phyloP scores from a whole-genome alignment of 64 coral and sea anemone genomes.

The Actinia equina region DNA sequence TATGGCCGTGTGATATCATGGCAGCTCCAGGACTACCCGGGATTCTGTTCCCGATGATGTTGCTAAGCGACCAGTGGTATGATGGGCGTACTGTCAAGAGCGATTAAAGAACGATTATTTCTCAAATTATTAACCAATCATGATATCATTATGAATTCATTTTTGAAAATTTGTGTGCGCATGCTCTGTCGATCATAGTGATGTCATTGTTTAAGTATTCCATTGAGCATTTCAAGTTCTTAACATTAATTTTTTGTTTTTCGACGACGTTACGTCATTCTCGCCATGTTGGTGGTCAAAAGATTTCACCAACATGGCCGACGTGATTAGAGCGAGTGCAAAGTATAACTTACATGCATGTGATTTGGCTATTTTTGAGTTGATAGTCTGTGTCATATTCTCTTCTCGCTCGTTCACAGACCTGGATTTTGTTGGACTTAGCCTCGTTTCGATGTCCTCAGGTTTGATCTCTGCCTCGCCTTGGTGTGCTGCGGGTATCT shows the following conservation, averaged over 20 bases:
- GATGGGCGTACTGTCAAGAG: conserved; percentile 52
- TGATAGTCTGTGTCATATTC: not conserved
- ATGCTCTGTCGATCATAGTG: too few species aligned
- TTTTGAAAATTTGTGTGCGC: too few species aligned
- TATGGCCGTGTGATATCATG: conserved; percentile 78
- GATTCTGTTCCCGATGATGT: conserved; percentile 67
- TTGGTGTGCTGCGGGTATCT: not conserved
- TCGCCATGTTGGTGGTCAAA: too few species aligned
- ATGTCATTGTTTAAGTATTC: too few species aligned
- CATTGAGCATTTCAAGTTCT: too few species aligned
- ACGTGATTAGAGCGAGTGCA: too few species aligned
- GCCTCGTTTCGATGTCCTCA: conserved; percentile 33
- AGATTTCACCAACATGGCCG: too few species aligned
- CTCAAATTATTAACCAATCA: too few species aligned
- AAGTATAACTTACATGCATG: conserved; percentile 1
- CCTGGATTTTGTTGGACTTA: conserved; percentile 16
- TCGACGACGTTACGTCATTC: too few species aligned
- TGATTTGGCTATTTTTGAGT: not conserved
- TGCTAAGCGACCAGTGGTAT: conserved; percentile 90
- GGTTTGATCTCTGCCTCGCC: conserved; percentile 31
- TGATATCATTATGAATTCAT: too few species aligned
- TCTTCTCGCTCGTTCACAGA: not conserved
- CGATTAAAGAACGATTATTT: not conserved
- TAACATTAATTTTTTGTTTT: too few species aligned
- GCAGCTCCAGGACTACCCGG: conserved; percentile 79